Evolutionary conservation across 2,113 vertebrate genomes (phyloP).

Genomic region (Pygoscelis adeliae): DNA sequence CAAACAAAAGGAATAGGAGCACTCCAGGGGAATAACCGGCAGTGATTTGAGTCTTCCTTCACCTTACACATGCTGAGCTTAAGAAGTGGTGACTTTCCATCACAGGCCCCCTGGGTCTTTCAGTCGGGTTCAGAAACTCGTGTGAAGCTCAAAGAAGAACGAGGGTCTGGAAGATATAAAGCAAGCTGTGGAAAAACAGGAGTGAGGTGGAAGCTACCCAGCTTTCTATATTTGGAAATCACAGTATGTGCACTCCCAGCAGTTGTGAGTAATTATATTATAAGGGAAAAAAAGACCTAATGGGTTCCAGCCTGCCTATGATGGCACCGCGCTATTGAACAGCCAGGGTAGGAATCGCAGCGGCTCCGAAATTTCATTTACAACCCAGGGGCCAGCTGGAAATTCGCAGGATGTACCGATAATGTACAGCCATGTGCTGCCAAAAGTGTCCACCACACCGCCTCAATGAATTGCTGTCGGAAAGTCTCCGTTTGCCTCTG

Average conservation of each 20-base stretch:
- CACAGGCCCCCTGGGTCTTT: not conserved
- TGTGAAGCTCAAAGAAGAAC: not conserved
- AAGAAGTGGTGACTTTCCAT: not conserved
- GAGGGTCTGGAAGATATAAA: not conserved
- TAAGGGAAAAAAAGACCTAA: not conserved
- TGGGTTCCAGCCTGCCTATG: not conserved
- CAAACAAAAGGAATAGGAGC: not conserved
- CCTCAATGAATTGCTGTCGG: accelerated
- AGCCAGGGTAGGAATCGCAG: not conserved
- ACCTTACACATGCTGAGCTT: not conserved
- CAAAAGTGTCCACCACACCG: not conserved
- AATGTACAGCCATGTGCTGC: not conserved
- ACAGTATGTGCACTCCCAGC: not conserved
- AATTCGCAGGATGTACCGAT: not conserved
- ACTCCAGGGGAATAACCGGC: not conserved
- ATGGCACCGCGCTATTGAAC: not conserved
- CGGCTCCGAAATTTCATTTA: not conserved
- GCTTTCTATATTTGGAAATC: conserved; percentile 1
- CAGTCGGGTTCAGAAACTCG: not conserved
- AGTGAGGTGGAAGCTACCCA: not conserved
- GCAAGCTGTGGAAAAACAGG: not conserved
- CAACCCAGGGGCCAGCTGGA: not conserved
- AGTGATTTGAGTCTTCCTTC: not conserved
- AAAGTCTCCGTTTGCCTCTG: not conserved
- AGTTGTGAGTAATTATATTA: conserved; percentile 9